phyloP scores from a whole-genome alignment of 2,113 vertebrate genomes.

The Scytalopus superciliaris region DNA sequence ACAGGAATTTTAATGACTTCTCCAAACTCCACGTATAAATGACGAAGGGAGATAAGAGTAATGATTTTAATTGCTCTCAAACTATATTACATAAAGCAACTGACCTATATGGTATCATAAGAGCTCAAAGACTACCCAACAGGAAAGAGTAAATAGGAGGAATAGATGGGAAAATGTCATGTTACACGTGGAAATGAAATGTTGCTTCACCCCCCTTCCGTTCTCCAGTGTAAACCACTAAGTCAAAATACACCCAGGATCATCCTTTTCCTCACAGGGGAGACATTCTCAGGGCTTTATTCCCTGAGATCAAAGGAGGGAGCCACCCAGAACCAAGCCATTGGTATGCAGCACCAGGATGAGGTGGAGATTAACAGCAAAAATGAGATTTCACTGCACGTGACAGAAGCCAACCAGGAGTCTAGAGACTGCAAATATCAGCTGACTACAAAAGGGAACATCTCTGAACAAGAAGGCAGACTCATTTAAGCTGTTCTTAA shows the following conservation, averaged over 20 bases:
- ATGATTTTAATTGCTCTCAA: constrained; percentile 4
- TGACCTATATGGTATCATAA: neutral
- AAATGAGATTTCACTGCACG: neutral
- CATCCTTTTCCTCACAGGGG: neutral
- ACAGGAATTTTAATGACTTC: constrained; percentile 38
- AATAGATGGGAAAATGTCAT: neutral
- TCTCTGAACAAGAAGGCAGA: neutral
- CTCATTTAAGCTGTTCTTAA: neutral
- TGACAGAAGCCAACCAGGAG: neutral
- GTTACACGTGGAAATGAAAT: neutral
- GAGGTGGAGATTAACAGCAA: neutral
- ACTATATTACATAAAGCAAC: neutral
- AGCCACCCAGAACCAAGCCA: neutral
- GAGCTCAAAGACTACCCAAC: neutral
- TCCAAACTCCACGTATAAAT: neutral
- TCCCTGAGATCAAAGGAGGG: neutral
- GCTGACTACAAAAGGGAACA: neutral
- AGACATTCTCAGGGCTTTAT: neutral
- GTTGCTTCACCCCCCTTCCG: neutral
- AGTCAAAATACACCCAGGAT: neutral
- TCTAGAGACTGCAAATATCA: neutral
- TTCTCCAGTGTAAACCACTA: fast-evolving
- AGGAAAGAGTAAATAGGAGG: neutral
- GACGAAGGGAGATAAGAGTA: neutral
- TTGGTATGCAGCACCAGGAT: neutral